Evolutionary conservation across 2,888 invertebrate species (phyloP).

Genomic region (Drosophila meridionalis): DNA sequence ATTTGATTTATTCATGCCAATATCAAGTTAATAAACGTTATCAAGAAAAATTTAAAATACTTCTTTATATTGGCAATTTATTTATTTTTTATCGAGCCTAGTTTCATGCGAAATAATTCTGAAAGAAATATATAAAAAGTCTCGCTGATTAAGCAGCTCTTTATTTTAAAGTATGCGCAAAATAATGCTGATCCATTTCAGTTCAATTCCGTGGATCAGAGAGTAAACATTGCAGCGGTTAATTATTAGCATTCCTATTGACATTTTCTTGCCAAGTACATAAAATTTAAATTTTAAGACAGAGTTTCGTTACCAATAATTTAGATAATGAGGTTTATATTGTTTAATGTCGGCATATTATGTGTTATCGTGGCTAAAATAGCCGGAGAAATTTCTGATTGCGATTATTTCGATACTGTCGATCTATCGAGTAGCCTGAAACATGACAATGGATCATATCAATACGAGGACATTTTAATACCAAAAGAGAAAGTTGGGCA

Average conservation of each 20-base stretch:
- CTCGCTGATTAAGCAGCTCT: background rate
- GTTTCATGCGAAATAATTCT: background rate
- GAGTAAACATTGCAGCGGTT: no score
- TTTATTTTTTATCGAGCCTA: background rate
- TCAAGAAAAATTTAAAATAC: no score
- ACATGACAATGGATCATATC: slow-evolving; percentile 59
- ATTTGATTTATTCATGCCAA: no score
- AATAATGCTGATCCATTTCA: background rate
- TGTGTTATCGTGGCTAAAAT: background rate
- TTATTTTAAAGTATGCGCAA: background rate
- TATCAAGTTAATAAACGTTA: no score
- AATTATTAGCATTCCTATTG: background rate
- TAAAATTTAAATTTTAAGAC: background rate
- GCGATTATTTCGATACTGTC: slow-evolving; percentile 60
- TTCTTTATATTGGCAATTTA: background rate
- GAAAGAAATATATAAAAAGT: background rate
- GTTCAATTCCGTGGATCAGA: no score
- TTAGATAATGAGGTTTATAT: background rate
- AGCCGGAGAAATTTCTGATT: slow-evolving; percentile 32
- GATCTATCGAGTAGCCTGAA: slow-evolving; percentile 45
- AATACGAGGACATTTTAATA: slow-evolving; percentile 60
- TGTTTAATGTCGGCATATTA: background rate
- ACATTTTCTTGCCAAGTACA: background rate
- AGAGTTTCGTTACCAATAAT: background rate
- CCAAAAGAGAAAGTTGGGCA: slow-evolving; percentile 41